Percentiles rank a stretch among this genome's conserved stretches.
These are phyloP conservation scores for Bugula neritina DNA, from an alignment of 2,888 invertebrate species.

Conservation along the genomic window DNA sequence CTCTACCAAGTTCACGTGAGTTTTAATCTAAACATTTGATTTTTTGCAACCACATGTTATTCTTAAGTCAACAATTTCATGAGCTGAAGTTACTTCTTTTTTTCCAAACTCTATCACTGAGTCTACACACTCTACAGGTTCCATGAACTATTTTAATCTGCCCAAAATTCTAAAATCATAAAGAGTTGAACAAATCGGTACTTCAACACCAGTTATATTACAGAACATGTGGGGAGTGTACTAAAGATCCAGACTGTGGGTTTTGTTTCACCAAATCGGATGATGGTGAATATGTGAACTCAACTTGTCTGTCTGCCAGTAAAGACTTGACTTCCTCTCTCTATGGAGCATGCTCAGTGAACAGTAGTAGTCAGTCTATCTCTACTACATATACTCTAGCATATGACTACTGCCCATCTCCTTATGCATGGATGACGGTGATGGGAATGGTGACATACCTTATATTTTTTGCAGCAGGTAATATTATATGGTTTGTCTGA, in stretches of 20 bases:
- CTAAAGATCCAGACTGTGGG: constrained; percentile 53
- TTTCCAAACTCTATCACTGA: too few species aligned
- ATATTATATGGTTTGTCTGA: too few species aligned
- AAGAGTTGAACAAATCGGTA: too few species aligned
- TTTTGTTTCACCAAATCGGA: constrained; percentile 46
- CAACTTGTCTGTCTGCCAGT: background rate
- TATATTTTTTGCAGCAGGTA: constrained; percentile 53
- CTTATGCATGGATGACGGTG: constrained; percentile 49
- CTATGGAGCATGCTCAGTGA: background rate
- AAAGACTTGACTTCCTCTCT: constrained; percentile 3
- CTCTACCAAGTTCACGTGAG: background rate
- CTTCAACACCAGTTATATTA: too few species aligned
- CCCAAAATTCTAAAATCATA: too few species aligned
- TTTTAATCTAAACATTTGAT: too few species aligned
- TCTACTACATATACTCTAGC: constrained; percentile 39
- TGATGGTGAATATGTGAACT: background rate
- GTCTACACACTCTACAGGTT: too few species aligned
- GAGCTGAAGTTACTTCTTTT: too few species aligned
- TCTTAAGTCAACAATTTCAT: too few species aligned
- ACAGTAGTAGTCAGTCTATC: constrained; percentile 22
- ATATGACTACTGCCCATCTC: constrained; percentile 51
- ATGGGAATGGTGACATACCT: constrained; percentile 52
- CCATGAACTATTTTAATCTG: too few species aligned
- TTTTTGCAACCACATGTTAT: too few species aligned
- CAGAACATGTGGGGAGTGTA: constrained; percentile 55